Conservation (phyloP, 2,888 invertebrate genomes). For the Cosmorhoe ocellata region DNA sequence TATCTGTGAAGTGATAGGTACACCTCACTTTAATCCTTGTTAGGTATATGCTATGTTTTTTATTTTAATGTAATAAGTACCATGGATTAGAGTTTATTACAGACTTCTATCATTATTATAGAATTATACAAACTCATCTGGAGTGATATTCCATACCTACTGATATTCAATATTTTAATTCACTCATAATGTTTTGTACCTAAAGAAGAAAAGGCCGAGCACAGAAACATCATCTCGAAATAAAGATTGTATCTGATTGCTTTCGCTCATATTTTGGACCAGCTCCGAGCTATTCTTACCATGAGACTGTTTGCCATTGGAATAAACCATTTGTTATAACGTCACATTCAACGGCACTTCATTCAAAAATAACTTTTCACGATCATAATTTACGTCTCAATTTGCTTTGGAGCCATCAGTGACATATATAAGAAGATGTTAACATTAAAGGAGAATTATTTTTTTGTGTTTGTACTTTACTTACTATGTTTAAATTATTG, state of each 20-base stretch:
- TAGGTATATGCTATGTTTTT: neutral
- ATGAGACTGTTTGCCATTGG: slow-evolving; percentile 27
- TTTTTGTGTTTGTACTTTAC: slow-evolving; percentile 45
- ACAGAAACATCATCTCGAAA: too few species aligned
- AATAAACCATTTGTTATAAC: slow-evolving; percentile 59
- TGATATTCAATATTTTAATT: too few species aligned
- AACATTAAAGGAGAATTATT: slow-evolving; percentile 45
- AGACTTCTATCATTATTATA: too few species aligned
- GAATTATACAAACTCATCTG: too few species aligned
- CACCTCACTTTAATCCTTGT: too few species aligned
- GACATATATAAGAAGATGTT: slow-evolving; percentile 41
- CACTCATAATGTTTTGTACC: too few species aligned
- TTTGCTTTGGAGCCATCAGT: slow-evolving; percentile 43
- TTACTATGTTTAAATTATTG: slow-evolving; percentile 15
- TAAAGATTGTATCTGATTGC: slow-evolving; percentile 1
- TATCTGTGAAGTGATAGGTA: neutral
- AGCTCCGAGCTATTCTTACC: slow-evolving; percentile 22
- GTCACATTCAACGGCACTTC: slow-evolving; percentile 40
- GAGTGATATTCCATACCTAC: too few species aligned
- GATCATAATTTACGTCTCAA: slow-evolving; percentile 53
- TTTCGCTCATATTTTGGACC: slow-evolving; percentile 20
- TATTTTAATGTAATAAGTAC: too few species aligned
- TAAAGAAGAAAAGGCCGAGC: too few species aligned
- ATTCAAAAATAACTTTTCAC: slow-evolving; percentile 50
- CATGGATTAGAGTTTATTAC: too few species aligned